A percentile compares a stretch with the other conserved stretches of the same genome.
phyloP scores from a whole-genome alignment of 2,888 invertebrate genomes.

The Metellina segmentata region DNA sequence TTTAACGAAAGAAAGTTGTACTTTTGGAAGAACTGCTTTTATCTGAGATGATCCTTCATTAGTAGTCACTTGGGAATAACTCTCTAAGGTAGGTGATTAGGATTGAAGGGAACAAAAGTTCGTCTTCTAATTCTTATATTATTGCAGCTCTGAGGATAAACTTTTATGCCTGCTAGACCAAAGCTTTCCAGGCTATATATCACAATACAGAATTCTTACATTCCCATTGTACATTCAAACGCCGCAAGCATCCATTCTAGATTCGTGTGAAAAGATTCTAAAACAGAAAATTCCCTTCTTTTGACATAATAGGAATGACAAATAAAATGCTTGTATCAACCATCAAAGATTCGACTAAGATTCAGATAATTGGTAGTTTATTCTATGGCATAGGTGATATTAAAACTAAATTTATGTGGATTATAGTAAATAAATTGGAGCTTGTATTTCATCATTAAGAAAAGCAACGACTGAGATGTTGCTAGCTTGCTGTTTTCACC shows the following conservation, averaged over 20 bases:
- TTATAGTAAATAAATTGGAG: too few relatives aligned
- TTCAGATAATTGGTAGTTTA: too few relatives aligned
- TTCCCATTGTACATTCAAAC: neutral
- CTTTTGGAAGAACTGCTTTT: neutral
- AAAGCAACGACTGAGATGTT: too few relatives aligned
- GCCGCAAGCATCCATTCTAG: neutral
- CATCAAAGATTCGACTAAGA: too few relatives aligned
- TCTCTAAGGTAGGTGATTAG: slow-evolving; percentile 7
- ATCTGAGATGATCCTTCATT: slow-evolving; percentile 1
- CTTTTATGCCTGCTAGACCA: neutral
- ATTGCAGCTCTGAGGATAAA: slow-evolving; percentile 5
- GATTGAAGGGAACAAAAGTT: neutral
- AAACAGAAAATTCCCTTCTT: neutral
- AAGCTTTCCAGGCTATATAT: neutral
- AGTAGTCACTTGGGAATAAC: slow-evolving; percentile 15
- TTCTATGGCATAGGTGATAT: too few relatives aligned
- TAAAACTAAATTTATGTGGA: too few relatives aligned
- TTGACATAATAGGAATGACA: too few relatives aligned
- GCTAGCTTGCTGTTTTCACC: too few relatives aligned
- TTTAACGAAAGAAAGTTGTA: neutral
- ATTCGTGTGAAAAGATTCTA: neutral
- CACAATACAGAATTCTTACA: neutral
- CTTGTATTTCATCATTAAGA: too few relatives aligned
- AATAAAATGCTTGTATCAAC: too few relatives aligned
- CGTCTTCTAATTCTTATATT: neutral